phyloP scores from a whole-genome alignment of 2,888 invertebrate species.

The Cosmopolites sordidus region DNA sequence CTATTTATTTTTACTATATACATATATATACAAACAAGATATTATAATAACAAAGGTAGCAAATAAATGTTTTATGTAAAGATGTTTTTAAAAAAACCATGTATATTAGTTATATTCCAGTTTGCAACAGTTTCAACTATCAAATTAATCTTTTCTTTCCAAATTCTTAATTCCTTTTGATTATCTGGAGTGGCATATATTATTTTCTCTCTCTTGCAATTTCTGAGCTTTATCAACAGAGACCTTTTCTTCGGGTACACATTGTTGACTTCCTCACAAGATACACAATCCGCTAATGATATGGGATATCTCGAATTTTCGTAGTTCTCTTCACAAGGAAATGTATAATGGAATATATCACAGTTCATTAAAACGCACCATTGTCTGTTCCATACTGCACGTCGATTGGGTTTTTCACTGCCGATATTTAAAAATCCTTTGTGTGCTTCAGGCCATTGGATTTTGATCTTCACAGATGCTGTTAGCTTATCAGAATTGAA shows the following conservation, averaged over 20 bases:
- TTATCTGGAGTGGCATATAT: conserved; percentile 5
- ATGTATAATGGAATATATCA: conserved; percentile 3
- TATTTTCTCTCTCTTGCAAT: neutral
- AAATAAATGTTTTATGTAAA: too few relatives aligned
- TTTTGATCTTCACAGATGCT: conserved; percentile 1
- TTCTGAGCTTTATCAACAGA: neutral
- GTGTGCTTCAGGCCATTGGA: conserved; percentile 8
- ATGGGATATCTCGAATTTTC: neutral
- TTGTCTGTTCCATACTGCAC: conserved; percentile 10
- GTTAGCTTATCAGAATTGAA: neutral
- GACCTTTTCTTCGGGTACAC: conserved; percentile 1
- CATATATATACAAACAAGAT: too few relatives aligned
- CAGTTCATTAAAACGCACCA: conserved; percentile 9
- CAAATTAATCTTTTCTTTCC: neutral
- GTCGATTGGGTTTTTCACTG: neutral
- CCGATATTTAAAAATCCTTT: conserved; percentile 9
- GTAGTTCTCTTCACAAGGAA: conserved; percentile 11
- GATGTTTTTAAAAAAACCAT: too few relatives aligned
- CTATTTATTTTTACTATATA: too few relatives aligned
- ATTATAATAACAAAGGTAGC: too few relatives aligned
- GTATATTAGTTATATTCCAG: too few relatives aligned
- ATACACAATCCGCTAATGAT: neutral
- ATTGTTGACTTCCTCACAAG: neutral
- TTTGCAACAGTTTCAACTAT: neutral
- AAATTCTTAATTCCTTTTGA: conserved; percentile 1